Conservation (phyloP, 1,140 invertebrate species). For the Zaprionus davidi region DNA sequence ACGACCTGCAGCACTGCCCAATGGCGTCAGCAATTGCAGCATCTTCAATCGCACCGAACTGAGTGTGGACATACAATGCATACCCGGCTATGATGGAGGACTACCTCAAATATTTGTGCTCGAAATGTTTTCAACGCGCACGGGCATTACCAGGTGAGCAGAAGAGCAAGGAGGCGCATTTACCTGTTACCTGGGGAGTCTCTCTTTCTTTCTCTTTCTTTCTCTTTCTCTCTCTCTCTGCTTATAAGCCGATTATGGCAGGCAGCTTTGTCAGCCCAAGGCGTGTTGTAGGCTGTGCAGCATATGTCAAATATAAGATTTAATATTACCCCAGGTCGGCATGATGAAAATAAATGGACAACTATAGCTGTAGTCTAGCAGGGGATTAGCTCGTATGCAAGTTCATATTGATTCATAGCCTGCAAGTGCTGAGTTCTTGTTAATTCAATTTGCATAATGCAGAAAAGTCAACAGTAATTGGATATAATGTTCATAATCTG, state of each 20-base stretch:
- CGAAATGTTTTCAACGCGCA: constrained; percentile 86
- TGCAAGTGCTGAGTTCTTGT: neutral
- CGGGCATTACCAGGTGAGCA: constrained; percentile 83
- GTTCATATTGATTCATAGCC: no score
- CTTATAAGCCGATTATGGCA: constrained; percentile 67
- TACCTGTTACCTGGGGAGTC: no score
- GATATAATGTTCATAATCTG: neutral
- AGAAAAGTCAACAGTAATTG: neutral
- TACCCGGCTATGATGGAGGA: constrained; percentile 91
- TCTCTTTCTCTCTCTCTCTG: neutral
- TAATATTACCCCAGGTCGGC: constrained; percentile 11
- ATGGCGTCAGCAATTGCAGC: constrained; percentile 89
- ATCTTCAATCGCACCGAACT: constrained; percentile 89
- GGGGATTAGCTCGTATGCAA: neutral
- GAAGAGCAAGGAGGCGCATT: no score
- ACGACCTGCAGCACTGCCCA: constrained; percentile 87
- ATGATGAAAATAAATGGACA: neutral
- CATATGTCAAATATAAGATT: constrained; percentile 37
- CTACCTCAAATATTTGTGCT: constrained; percentile 90
- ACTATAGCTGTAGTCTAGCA: neutral
- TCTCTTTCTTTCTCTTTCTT: no score
- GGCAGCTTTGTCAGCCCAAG: constrained; percentile 10
- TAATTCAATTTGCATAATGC: constrained; percentile 1
- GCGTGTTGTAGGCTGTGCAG: constrained; percentile 12
- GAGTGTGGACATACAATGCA: constrained; percentile 90